Evolutionary conservation across 1,140 invertebrate genomes (phyloP).

Genomic region (Drosophila jambulina): DNA sequence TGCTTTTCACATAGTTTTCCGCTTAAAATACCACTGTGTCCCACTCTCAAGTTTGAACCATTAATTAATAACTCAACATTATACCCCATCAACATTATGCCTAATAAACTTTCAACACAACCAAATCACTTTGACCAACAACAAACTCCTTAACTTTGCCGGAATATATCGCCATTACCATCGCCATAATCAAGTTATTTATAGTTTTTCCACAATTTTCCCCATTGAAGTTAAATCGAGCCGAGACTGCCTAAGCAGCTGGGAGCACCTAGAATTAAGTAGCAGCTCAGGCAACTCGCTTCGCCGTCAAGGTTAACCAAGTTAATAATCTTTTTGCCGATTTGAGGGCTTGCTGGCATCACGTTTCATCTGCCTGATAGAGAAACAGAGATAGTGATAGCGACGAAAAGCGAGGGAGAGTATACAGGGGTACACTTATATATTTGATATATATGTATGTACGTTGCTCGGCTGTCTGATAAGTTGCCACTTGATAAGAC

Average conservation of each 20-base stretch:
- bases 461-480: constrained; percentile 25
- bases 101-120: constrained; percentile 8
- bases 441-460: neutral
- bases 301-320: constrained; percentile 40
- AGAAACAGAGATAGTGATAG: constrained; percentile 8
- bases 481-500: constrained; percentile 46
- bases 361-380: constrained; percentile 52
- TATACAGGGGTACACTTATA: neutral
- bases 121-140: constrained; percentile 6
- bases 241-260: constrained; percentile 10
- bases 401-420: constrained; percentile 3
- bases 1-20: neutral
- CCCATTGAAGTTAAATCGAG: neutral
- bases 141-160: constrained; percentile 15
- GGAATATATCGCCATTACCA: constrained; percentile 15
- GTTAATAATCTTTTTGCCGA: constrained; percentile 52
- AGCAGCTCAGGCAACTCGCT: constrained; percentile 23
- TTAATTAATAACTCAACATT: constrained; percentile 2
- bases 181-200: constrained; percentile 29
- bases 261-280: constrained; percentile 22
- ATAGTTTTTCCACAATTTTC: constrained; percentile 25
- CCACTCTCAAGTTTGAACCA: neutral
- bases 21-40: neutral
- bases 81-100: neutral
- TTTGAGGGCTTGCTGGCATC: constrained; percentile 49